Evolutionary conservation across 2,888 invertebrate species (phyloP), one percentile per base, ranked within the genome.

Genomic region (Mycalesis mineus): DNA sequence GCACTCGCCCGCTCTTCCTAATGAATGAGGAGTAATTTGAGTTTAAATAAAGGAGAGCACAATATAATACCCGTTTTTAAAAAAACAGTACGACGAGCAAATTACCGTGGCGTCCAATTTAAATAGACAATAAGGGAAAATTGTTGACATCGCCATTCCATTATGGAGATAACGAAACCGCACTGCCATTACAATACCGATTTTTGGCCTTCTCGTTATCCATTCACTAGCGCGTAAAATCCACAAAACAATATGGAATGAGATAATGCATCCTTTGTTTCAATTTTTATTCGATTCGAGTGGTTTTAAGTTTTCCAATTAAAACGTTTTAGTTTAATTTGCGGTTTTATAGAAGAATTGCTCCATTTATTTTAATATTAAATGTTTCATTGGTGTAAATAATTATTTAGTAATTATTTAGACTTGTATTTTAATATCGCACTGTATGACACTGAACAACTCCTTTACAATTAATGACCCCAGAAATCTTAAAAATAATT

Each of bases 11-110:
- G 75, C 75, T 75, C 71, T 67, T 73, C 78, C 81, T 85, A 85
- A 87, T 88, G 84, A 88, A 87, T 85, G 85, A 81, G 82, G 78
- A 82, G 83, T 83, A 86, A 87, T 86, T 85, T 84, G 79, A 84
- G 81, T 82, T 82, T 82, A 85, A 85, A 84, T 84, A 87, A 87
- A 85, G 80, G 81, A 75, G 78, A 73, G 81, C 79, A 84, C 84
- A 85, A 87, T 86, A 85, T 83, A 84, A 83, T 84, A 78, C 78
- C 78, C 79, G 78, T 82, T 84, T 80, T 75, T 73, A 82, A 80
- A 82, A 80, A 62, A 82, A 82, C 83, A 82, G 81, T 72, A 78
- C 78, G 78, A 80, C 68, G 76, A 80, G 83, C 81, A 84, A 86
- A 84, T 84, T 84, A 79, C 77, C 72, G 75, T 71, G 70, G 74